phyloP scores from a whole-genome alignment of 2,888 invertebrate species.

The Abscondita cerata region DNA sequence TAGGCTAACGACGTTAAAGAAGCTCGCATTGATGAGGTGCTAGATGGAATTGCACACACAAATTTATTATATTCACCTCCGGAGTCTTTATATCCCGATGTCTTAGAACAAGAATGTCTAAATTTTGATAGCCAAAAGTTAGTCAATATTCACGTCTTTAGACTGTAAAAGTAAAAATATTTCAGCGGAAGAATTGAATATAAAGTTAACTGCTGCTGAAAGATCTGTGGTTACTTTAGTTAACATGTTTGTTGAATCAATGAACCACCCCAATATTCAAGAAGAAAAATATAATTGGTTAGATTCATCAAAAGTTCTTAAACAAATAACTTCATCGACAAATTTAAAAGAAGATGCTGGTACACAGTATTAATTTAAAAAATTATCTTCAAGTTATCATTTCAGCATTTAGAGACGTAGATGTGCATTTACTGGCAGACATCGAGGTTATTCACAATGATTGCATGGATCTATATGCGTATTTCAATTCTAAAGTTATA shows the following conservation, averaged over 20 bases:
- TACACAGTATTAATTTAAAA: constrained; percentile 40
- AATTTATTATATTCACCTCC: constrained; percentile 69
- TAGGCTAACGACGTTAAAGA: constrained; percentile 76
- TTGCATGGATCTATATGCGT: constrained; percentile 81
- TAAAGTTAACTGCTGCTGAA: constrained; percentile 73
- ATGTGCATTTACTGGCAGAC: constrained; percentile 66
- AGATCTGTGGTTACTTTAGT: constrained; percentile 79
- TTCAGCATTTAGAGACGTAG: constrained; percentile 70
- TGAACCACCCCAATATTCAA: constrained; percentile 65
- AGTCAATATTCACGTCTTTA: too few relatives aligned
- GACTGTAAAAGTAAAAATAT: too few relatives aligned
- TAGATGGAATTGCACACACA: constrained; percentile 68
- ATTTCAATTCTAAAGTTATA: constrained; percentile 78
- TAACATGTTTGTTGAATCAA: constrained; percentile 74
- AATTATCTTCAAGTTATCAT: constrained; percentile 15
- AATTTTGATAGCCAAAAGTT: too few relatives aligned
- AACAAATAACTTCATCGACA: constrained; percentile 67
- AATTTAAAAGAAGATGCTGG: constrained; percentile 67
- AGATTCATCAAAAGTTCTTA: constrained; percentile 67
- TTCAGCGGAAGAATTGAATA: constrained; percentile 61
- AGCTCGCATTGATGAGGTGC: constrained; percentile 73
- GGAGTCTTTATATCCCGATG: constrained; percentile 66
- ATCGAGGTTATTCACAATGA: constrained; percentile 69
- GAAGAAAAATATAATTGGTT: constrained; percentile 69
- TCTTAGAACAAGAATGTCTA: too few relatives aligned